Percentiles rank a stretch among this genome's conserved stretches.
Evolutionary conservation across 2,113 vertebrate species (phyloP).

Genomic region (Muntiacus reevesi): DNA sequence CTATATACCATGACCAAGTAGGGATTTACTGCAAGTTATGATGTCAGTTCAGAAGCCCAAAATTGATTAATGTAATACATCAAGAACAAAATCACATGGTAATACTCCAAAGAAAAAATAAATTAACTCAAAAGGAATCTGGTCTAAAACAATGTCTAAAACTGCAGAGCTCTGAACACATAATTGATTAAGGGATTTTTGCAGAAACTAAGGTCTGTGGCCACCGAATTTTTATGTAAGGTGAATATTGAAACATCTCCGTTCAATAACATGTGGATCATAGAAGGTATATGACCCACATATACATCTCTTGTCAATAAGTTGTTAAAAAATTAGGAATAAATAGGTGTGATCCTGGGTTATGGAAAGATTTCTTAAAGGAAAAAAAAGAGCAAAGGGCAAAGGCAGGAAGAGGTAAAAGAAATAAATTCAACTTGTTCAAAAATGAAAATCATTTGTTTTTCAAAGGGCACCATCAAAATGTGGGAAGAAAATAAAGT

Average conservation of each 20-base stretch:
- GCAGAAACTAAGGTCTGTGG: neutral
- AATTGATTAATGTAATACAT: neutral
- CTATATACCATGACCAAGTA: neutral
- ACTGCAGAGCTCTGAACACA: neutral
- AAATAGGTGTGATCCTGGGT: neutral
- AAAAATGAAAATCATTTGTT: neutral
- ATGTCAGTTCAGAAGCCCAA: neutral
- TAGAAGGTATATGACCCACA: neutral
- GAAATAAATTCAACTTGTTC: fast-evolving
- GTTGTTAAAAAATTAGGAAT: neutral
- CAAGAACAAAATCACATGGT: neutral
- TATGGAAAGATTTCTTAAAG: fast-evolving
- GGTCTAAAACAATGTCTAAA: neutral
- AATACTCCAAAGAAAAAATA: fast-evolving
- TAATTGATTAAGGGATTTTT: neutral
- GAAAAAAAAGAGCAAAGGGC: neutral
- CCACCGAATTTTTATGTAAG: fast-evolving
- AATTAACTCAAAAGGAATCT: neutral
- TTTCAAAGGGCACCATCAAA: neutral
- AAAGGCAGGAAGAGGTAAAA: neutral
- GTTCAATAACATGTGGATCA: neutral
- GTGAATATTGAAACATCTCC: neutral
- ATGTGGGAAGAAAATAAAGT: neutral
- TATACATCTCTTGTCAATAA: neutral
- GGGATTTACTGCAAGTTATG: fast-evolving